Base-by-base conservation (phyloP, 2,888 invertebrate species). In the Luperina testacea region DNA sequence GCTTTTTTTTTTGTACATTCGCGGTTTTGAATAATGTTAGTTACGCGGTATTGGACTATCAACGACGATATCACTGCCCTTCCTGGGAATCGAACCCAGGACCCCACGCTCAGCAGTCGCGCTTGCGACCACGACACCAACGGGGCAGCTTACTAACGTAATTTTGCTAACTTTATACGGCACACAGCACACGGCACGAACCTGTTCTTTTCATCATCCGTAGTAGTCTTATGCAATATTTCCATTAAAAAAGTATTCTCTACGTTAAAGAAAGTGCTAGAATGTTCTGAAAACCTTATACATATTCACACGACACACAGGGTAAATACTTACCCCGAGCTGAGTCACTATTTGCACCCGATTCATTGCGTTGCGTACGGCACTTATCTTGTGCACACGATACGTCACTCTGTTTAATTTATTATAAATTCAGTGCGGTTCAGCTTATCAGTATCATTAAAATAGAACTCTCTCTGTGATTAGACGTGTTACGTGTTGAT, bases 341-440 rank as follows among this genome's bases (percentile, higher is more conserved):
- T 64, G 75, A 81, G 63, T 85, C 86, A 87, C 61, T 63, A 32
- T 79, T 87, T 86, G 85, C 85, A 82, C 85, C n/a, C 85, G 82
- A 77, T 78, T 27, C 75, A 5, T 45, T 42, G 27, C 53, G 42
- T 11, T 78, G 87, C 87, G 69, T 71, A 76, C 81, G 72, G 5
- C 73, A 59, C 77, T 74, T 80, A 75, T 84, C 65, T 82, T 87
- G 87, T 85, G 85, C 85, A 65, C 85, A 82, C 85, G 82, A 32
- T 15, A 68, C 64, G 51, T 63, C 73, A 57, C 24, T n/a, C 17
- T 11, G 64, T 64, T 45, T 45, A 15, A 48, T 15, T 15, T 63
- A 72, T 53, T 76, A 84, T 84, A 84, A 69, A 84, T 74, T 65
- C 73, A 42, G 15, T 45, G 70, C 38, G 17, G 11, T 0, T 27